Evolutionary conservation across 2,113 vertebrate species (phyloP), one percentile per base, ranked within the genome.

Genomic region (Eclectus roratus): DNA sequence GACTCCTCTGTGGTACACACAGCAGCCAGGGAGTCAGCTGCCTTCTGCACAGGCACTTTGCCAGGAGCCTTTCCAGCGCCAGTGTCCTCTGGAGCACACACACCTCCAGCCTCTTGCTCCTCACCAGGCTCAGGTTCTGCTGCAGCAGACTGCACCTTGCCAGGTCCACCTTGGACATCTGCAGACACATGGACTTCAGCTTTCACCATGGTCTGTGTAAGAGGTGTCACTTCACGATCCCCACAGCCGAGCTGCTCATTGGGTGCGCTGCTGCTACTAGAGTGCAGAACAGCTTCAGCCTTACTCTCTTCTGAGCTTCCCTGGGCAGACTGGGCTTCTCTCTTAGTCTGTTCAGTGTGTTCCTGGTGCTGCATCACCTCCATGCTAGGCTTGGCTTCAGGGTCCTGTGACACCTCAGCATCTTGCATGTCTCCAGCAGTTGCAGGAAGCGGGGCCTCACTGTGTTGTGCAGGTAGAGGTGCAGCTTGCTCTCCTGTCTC

Each of bases 381-480:
- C 9, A 13, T 5, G 4, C 6, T 21, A 7, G 64, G 27, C 17
- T 73, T 10, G 28, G 4, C 28, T 60, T 18, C 61, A 8, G 41
- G n/a, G 9, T 74, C 39, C 33, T 10, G 60, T 1, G 7, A 7
- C 39, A 8, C 68, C 61, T 70, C 72, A 43, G 6, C 11, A 5
- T 14, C 72, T 7, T 0, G 9, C 0, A 33, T 3, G 1, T 23
- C 60, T 12, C 18, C 4, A 6, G 72, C 46, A 3, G 79, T 2
- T 8, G 0, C 35, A 13, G 39, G 4, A 16, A 12, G 6, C 0
- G 0, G 14, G 18, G 0, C 8, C 20, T 69, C 9, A 0, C 44
- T 0, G 1, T 3, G 9, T 21, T 4, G 49, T 1, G 23, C n/a
- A 7, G 1, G 3, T 1, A 3, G 47, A 41, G 43, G 4, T 5